A percentile compares a stretch with the other conserved stretches of the same genome.
phyloP scores from a whole-genome alignment of 2,888 invertebrate species.

The Trichopoda pennipes region DNA sequence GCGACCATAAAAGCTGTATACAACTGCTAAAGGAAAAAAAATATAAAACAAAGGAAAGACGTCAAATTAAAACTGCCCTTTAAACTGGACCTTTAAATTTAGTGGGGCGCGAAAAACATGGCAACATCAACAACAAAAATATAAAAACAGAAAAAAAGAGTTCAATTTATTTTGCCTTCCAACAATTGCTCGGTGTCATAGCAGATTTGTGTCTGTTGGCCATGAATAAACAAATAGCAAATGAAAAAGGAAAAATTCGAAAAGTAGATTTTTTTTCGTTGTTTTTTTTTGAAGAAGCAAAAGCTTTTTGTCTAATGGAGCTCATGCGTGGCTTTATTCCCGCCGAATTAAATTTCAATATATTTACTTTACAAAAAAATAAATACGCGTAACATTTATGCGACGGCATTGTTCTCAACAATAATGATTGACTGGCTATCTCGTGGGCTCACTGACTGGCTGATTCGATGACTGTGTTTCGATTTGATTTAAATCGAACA shows the following conservation, averaged over 20 bases:
- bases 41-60: constrained; percentile 33
- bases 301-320: constrained; percentile 79
- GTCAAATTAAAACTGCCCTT: constrained; percentile 57
- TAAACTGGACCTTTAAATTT: constrained; percentile 63
- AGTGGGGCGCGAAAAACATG: constrained; percentile 66
- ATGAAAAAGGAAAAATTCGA: constrained; percentile 1
- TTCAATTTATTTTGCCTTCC: constrained; percentile 57
- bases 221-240: constrained; percentile 30
- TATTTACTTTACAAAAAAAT: constrained; percentile 45
- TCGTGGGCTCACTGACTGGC: constrained; percentile 6
- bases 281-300: neutral
- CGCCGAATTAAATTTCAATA: constrained; percentile 79
- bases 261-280: neutral
- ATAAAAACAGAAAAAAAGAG: constrained; percentile 40
- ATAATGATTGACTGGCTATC: constrained; percentile 40
- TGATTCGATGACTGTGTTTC: constrained; percentile 52
- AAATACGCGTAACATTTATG: constrained; percentile 33
- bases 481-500: constrained; percentile 2
- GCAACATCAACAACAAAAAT: constrained; percentile 48
- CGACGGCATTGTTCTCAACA: constrained; percentile 54
- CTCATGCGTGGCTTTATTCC: constrained; percentile 75
- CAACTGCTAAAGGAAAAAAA: neutral
- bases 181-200: constrained; percentile 33
- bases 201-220: constrained; percentile 35
- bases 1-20: constrained; percentile 35